Evolutionary conservation across 2,888 invertebrate species (phyloP).

Genomic region (Lasioglossum vierecki): DNA sequence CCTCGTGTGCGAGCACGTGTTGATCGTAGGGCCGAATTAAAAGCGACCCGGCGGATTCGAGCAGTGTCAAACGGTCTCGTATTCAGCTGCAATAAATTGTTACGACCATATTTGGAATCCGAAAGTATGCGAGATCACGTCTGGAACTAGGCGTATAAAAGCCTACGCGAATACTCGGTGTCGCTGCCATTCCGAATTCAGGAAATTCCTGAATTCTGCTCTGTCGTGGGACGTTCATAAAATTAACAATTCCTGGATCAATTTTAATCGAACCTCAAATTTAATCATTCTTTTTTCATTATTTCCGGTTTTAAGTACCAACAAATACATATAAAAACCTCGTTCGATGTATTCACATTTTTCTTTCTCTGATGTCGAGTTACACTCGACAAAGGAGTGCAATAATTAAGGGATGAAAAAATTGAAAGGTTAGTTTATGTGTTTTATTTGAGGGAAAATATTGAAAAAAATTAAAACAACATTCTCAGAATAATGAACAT

Average conservation of each 20-base stretch:
- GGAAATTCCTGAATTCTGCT: constrained; percentile 51
- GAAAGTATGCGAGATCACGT: constrained; percentile 47
- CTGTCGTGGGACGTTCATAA: constrained; percentile 1
- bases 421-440: too few relatives aligned
- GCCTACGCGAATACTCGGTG: constrained; percentile 39
- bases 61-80: constrained; percentile 20
- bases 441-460: too few relatives aligned
- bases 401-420: too few relatives aligned
- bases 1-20: neutral
- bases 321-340: too few relatives aligned
- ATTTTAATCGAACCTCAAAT: neutral
- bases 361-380: too few relatives aligned
- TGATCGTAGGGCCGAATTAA: constrained; percentile 13
- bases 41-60: neutral
- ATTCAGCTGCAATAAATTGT: constrained; percentile 52
- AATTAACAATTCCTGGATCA: neutral
- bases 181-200: constrained; percentile 54
- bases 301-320: neutral
- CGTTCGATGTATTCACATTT: too few relatives aligned
- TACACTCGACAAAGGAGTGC: too few relatives aligned
- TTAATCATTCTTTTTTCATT: neutral
- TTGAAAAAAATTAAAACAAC: too few relatives aligned
- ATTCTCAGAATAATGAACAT: too few relatives aligned
- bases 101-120: constrained; percentile 39
- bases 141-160: constrained; percentile 16